A percentile compares a stretch with the other conserved stretches of the same genome.
Evolutionary conservation across 2,113 vertebrate genomes (phyloP).

Genomic region (Jacana jacana): DNA sequence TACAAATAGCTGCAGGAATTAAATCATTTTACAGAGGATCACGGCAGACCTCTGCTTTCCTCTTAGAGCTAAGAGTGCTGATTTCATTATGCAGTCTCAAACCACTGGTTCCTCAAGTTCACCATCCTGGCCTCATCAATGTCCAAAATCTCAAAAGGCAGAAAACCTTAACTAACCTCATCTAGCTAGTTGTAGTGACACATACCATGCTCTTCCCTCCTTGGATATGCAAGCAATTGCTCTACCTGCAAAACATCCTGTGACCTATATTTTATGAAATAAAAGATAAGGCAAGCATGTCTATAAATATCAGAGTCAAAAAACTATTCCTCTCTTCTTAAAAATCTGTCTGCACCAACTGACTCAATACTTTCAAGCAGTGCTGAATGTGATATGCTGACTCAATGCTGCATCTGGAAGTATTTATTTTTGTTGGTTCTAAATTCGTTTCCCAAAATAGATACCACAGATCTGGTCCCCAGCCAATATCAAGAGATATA

Average conservation of each 20-base stretch:
- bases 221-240: background rate
- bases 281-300: slow-evolving; percentile 34
- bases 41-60: background rate
- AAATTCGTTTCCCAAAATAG: slow-evolving; percentile 43
- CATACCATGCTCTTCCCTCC: background rate
- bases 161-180: background rate
- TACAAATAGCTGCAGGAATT: background rate
- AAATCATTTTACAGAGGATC: background rate
- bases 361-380: slow-evolving; percentile 19
- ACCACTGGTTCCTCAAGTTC: background rate
- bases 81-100: background rate
- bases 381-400: slow-evolving; percentile 68
- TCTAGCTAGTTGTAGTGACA: background rate
- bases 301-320: slow-evolving; percentile 64
- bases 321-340: slow-evolving; percentile 53
- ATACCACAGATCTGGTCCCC: slow-evolving; percentile 8
- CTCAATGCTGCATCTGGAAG: slow-evolving; percentile 71
- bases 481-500: slow-evolving; percentile 55
- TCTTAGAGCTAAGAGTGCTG: background rate
- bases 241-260: background rate
- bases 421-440: slow-evolving; percentile 52
- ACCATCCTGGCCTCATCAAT: background rate
- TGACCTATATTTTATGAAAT: slow-evolving; percentile 18
- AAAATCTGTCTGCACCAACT: slow-evolving; percentile 63
- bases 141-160: background rate